Evolutionary conservation across 2,113 vertebrate species (phyloP), one percentile per base, ranked within the genome.

Genomic region (Chamaetylas fuelleborni): DNA sequence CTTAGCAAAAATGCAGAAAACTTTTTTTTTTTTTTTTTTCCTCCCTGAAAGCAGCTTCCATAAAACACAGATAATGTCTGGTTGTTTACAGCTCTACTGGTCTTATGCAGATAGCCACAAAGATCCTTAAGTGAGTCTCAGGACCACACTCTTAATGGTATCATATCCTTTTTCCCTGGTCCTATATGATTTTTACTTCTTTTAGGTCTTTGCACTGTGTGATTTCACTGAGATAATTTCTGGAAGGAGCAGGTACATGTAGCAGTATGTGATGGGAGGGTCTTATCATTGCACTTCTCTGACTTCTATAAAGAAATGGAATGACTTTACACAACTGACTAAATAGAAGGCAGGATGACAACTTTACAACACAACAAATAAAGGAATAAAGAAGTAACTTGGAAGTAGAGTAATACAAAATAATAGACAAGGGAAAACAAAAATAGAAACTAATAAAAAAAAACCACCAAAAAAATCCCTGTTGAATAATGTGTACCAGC

Each of bases 141-240:
- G 48, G 33, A 87, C 13, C 36, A 38, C 0, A 0, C 11, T 72
- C 14, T 57, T 56, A 67, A 64, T 57, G n/a, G 19, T 34, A 53
- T n/a, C 2, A 1, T 24, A n/a, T 54, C 29, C 22, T 73, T 74
- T 92, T 81, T 56, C 20, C 66, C 57, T 67, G 8, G 17, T 84
- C 5, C 38, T 38, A 1, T 48, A n/a, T 25, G 26, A 86, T 24
- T 71, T 65, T 62, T 67, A 60, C 12, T 67, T 50, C 40, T 38
- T 77, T 81, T 64, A 73, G 66, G 20, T 67, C 19, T 69, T 71
- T 65, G 10, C 23, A 22, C 11, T 33, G 9, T 50, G 42, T 70
- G 11, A 23, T 83, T 83, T 87, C 67, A 33, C 42, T 64, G 31
- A 18, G 26, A 25, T 57, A 26, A 58, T 78, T 66, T 54, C 33